Evolutionary conservation across 2,797 vertebrate genomes (phyloP).

Genomic region (Myotis planiceps): DNA sequence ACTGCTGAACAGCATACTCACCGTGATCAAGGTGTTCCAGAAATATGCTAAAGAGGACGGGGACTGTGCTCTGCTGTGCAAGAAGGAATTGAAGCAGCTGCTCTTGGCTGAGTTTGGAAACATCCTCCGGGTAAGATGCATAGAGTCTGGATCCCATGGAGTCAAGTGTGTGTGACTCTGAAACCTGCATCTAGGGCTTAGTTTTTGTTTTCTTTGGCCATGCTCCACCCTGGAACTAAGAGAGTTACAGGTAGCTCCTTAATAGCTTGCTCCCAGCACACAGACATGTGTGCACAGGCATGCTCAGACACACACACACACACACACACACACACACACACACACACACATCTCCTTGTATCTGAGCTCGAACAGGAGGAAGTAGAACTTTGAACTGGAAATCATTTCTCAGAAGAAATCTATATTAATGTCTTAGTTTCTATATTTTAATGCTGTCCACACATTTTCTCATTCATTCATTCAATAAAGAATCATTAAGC

Average conservation of each 20-base stretch:
- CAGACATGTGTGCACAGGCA: neutral
- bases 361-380: neutral
- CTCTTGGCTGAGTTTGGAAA: slow-evolving; percentile 91
- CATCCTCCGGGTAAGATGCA: slow-evolving; percentile 88
- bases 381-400: slow-evolving; percentile 1
- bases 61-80: slow-evolving; percentile 81
- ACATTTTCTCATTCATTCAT: neutral
- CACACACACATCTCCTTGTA: neutral
- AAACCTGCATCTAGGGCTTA: neutral
- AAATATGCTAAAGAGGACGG: slow-evolving; percentile 85
- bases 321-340: neutral
- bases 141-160: neutral
- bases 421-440: neutral
- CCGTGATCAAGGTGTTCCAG: slow-evolving; percentile 91
- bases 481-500: neutral
- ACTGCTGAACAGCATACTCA: slow-evolving; percentile 82
- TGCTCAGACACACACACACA: neutral
- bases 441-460: neutral
- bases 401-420: slow-evolving; percentile 8
- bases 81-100: slow-evolving; percentile 87
- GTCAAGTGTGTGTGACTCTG: neutral
- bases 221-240: neutral
- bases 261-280: neutral
- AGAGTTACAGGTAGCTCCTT: neutral
- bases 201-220: slow-evolving; percentile 41